Evolutionary conservation across 2,888 invertebrate genomes (phyloP), one percentile per base, ranked within the genome.

Genomic region (Galeopsomyia nigrocyanea): DNA sequence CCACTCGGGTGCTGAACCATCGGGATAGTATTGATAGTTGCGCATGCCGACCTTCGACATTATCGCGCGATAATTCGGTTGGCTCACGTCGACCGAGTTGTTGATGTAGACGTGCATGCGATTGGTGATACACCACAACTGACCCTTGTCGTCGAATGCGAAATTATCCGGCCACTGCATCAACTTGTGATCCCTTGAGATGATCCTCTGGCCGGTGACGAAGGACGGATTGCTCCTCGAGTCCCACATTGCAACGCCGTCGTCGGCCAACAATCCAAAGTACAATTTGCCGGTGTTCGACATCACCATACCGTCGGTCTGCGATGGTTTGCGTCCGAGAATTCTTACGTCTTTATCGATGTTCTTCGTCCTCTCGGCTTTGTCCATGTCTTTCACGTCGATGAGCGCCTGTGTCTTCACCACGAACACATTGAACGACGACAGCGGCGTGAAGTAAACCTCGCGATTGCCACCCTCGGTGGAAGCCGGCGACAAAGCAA

Each of bases 101-200:
- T 89, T 90, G 50, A 92, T 88, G 80, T 91, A 92, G 82, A 90
- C 91, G 78, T 91, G 91, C 75, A 93, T 84, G 63, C 90, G 88
- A 84, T 93, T 94, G n/a, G 92, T 88, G 13, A 93, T 88, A 13
- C 91, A 90, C 82, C 90, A 92, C 9, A 93, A 85, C 80, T 91
- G 91, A 39, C 92, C 92, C 65, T 87, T 85, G 73, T 89, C 88
- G 81, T 93, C 92, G 79, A 93, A 91, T 1, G 90, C 88, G 82
- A 93, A 92, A 3, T 92, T 90, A 80, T 92, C 92, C 0, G 92
- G 90, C 93, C 93, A 94, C 83, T 93, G 93, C 77, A 93, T 90
- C 79, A 90, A 90, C 71, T 88, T 89, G 57, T 89, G 88, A 82
- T 93, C 93, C 78, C 90, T 89, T 5, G 92, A 91, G 73, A 94